Conservation (phyloP, 2,797 vertebrate genomes). For the Nasua narica region DNA sequence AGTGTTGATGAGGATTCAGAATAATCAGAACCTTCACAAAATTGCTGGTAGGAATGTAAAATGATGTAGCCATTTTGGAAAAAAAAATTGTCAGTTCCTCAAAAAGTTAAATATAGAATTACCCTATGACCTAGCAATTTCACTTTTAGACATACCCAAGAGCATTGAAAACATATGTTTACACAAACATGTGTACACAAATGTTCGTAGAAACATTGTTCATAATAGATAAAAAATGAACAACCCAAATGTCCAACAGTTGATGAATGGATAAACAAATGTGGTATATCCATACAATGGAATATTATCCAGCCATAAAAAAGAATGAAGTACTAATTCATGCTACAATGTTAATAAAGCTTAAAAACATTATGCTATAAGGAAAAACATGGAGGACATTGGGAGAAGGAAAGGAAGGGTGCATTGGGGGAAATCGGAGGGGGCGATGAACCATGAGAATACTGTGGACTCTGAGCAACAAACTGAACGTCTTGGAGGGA, state of each 20-base stretch:
- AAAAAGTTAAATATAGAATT: background rate
- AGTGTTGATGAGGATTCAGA: background rate
- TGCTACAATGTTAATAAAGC: background rate
- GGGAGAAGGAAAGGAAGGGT: no score
- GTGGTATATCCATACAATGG: background rate
- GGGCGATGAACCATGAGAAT: no score
- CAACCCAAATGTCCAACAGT: background rate
- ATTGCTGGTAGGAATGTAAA: background rate
- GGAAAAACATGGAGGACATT: no score
- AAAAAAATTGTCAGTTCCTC: background rate
- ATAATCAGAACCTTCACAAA: background rate
- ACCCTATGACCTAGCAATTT: background rate
- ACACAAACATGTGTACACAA: background rate
- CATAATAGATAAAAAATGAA: background rate
- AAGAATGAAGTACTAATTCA: background rate
- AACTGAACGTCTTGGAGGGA: no score
- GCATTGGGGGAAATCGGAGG: no score
- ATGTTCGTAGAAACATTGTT: background rate
- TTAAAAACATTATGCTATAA: no score
- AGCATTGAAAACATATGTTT: background rate
- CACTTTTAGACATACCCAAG: background rate
- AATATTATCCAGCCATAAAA: background rate
- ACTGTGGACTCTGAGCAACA: no score
- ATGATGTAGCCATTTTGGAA: background rate
- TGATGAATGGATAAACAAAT: background rate